These are phyloP conservation scores for Phenacoccus solenopsis DNA, from an alignment of 1,140 invertebrate genomes.

Conservation along the genomic window DNA sequence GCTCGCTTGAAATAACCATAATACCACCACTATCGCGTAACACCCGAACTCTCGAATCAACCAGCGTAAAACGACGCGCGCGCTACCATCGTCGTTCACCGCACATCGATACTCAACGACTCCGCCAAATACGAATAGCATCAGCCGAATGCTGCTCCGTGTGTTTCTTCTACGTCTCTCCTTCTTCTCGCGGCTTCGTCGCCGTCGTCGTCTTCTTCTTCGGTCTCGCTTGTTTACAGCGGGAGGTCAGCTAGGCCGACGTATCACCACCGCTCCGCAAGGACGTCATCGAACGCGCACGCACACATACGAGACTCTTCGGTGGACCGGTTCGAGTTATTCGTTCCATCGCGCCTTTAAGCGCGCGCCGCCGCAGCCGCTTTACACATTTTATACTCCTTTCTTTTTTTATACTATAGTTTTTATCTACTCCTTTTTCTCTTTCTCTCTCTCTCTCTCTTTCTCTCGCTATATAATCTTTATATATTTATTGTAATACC, in stretches of 20 bases:
- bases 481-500: no score
- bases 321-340: not conserved
- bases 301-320: no score
- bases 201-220: not conserved
- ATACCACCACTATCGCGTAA: no score
- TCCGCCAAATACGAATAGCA: not conserved
- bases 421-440: no score
- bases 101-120: not conserved
- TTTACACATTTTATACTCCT: no score
- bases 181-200: not conserved
- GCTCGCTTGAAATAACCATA: no score
- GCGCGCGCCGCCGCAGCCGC: no score
- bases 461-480: no score
- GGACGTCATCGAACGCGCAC: not conserved
- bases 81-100: not conserved
- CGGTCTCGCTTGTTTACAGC: not conserved
- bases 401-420: no score
- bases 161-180: not conserved
- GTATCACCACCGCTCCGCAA: not conserved
- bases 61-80: not conserved
- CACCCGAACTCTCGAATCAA: not conserved
- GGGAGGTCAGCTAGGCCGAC: constrained; percentile 4
- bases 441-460: no score
- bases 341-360: not conserved
- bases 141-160: not conserved